These are phyloP conservation scores for Lasioglossum figueresi DNA, from an alignment of 2,888 invertebrate species.

Conservation along the genomic window DNA sequence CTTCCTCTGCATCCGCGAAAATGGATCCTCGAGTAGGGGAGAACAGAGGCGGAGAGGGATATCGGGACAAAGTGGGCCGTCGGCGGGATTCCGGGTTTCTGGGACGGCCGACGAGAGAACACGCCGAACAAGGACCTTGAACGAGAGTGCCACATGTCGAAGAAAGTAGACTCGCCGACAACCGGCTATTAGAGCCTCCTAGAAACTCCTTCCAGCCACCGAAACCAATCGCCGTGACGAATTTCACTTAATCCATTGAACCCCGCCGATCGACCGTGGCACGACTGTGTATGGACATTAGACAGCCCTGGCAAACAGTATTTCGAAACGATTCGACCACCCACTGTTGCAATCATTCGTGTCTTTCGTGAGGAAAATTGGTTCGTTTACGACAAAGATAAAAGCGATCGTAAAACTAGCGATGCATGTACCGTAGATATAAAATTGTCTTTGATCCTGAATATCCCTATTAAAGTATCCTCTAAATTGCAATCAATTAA, in stretches of 20 bases:
- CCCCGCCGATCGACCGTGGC: neutral
- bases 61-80: constrained; percentile 55
- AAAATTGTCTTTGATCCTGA: too few relatives aligned
- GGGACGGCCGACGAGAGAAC: constrained; percentile 73
- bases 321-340: neutral
- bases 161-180: constrained; percentile 82
- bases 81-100: constrained; percentile 80
- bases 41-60: constrained; percentile 19
- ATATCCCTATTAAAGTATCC: too few relatives aligned
- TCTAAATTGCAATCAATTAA: too few relatives aligned
- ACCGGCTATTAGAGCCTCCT: constrained; percentile 66
- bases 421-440: too few relatives aligned
- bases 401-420: neutral
- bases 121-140: constrained; percentile 75
- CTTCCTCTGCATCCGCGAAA: constrained; percentile 68
- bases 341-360: neutral
- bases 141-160: constrained; percentile 79
- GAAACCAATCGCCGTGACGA: constrained; percentile 20
- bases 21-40: constrained; percentile 19
- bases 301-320: neutral
- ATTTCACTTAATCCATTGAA: constrained; percentile 57
- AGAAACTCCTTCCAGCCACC: constrained; percentile 41
- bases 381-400: neutral
- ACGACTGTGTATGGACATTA: neutral
- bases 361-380: neutral